Evolutionary conservation across 1,140 invertebrate genomes (phyloP).

Genomic region (Drosophila guanche): DNA sequence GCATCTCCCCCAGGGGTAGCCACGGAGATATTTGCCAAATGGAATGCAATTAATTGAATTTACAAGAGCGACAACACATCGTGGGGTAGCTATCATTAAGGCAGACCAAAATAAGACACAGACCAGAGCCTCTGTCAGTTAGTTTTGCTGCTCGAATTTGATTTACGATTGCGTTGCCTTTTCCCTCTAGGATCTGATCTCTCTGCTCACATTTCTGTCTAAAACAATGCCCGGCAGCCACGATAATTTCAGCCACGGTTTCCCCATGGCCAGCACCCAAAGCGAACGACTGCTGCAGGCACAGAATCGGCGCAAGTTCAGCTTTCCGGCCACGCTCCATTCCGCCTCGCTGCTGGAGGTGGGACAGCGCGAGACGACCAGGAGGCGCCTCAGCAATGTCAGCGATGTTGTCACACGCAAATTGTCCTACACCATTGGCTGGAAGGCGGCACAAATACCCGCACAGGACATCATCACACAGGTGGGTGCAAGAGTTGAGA

Average conservation of each 20-base stretch:
- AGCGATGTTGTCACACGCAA: constrained; percentile 88
- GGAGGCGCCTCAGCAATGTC: constrained; percentile 88
- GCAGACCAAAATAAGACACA: constrained; percentile 6
- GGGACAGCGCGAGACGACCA: constrained; percentile 70
- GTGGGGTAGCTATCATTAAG: constrained; percentile 19
- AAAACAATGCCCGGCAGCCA: constrained; percentile 65
- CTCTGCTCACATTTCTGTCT: background rate
- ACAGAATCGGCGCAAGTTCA: constrained; percentile 84
- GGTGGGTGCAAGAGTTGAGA: constrained; percentile 38
- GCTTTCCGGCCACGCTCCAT: constrained; percentile 85
- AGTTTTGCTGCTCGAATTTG: constrained; percentile 1
- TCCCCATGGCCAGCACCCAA: constrained; percentile 66
- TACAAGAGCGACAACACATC: constrained; percentile 32
- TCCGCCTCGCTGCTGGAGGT: constrained; percentile 79
- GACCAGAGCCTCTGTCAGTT: background rate
- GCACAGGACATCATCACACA: constrained; percentile 86
- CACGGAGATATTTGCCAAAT: constrained; percentile 20
- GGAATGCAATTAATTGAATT: constrained; percentile 51
- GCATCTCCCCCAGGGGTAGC: constrained; percentile 9
- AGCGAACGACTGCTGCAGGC: constrained; percentile 64
- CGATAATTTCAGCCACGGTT: constrained; percentile 72
- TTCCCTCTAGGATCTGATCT: constrained; percentile 52
- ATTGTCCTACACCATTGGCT: constrained; percentile 89
- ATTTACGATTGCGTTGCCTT: constrained; percentile 22
- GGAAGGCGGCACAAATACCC: constrained; percentile 85